Evolutionary conservation across 2,888 invertebrate species (phyloP).

Genomic region (Philonicus albiceps): DNA sequence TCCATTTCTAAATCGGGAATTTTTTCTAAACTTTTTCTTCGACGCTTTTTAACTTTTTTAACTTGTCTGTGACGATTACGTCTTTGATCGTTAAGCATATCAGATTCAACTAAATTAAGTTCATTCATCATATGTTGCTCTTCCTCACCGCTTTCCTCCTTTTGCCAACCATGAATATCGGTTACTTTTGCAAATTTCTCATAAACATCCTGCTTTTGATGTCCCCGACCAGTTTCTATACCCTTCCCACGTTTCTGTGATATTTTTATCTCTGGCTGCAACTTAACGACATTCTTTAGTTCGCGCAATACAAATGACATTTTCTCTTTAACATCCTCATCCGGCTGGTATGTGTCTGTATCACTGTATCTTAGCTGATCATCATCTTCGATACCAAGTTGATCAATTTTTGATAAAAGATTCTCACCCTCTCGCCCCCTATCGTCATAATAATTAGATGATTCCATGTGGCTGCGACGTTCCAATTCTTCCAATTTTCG

Average conservation of each 20-base stretch:
- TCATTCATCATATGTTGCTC: constrained; percentile 53
- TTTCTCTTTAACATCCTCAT: constrained; percentile 76
- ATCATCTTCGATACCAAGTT: constrained; percentile 68
- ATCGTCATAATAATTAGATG: constrained; percentile 51
- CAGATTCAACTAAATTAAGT: constrained; percentile 49
- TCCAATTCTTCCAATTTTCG: constrained; percentile 87
- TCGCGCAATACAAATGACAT: constrained; percentile 84
- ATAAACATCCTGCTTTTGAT: constrained; percentile 50
- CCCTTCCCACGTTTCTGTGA: constrained; percentile 50
- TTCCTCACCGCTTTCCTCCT: constrained; percentile 52
- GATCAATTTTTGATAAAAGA: constrained; percentile 58
- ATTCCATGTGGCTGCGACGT: constrained; percentile 73
- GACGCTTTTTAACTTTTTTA: constrained; percentile 54
- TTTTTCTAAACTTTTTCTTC: constrained; percentile 39
- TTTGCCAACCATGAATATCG: constrained; percentile 61
- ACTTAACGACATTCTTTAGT: constrained; percentile 73
- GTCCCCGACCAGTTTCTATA: constrained; percentile 45
- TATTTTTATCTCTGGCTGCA: constrained; percentile 61
- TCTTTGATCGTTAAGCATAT: constrained; percentile 50
- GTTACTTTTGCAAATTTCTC: constrained; percentile 56
- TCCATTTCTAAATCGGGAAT: constrained; percentile 32
- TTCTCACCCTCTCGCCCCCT: constrained; percentile 49
- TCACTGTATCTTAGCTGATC: constrained; percentile 53
- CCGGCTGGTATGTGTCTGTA: constrained; percentile 68
- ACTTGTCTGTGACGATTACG: constrained; percentile 48